Percentiles rank a stretch among this genome's conserved stretches.
These are phyloP conservation scores for Brachyhypopomus occidentalis DNA, from an alignment of 2,113 vertebrate genomes.

Conservation along the genomic window DNA sequence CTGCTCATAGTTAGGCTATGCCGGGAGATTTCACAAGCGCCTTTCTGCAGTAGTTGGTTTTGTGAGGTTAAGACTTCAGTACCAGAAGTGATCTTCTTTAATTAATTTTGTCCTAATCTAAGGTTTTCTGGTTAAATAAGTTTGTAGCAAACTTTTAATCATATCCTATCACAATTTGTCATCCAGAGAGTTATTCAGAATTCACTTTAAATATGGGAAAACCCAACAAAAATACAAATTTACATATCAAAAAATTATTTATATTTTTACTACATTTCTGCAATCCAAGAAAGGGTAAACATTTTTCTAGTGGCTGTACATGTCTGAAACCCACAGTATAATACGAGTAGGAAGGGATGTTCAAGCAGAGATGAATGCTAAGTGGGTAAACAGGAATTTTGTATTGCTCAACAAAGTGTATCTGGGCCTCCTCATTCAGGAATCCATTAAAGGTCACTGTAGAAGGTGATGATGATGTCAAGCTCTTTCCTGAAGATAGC, in stretches of 20 bases:
- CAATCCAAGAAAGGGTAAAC: no score
- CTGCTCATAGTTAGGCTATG: neutral
- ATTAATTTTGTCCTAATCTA: no score
- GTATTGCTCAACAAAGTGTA: neutral
- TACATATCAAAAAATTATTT: no score
- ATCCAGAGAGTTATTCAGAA: no score
- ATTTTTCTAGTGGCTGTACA: neutral
- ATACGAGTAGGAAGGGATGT: neutral
- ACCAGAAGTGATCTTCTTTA: no score
- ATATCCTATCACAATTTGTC: no score
- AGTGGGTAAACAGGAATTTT: neutral
- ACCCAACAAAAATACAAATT: no score
- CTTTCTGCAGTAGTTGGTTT: neutral
- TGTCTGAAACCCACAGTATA: neutral
- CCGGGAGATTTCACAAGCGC: neutral
- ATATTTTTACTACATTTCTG: no score
- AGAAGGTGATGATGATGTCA: conserved; percentile 75
- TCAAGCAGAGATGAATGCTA: neutral
- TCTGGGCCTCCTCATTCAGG: conserved; percentile 64
- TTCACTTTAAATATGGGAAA: no score
- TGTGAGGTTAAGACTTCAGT: neutral
- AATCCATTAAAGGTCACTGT: conserved; percentile 82
- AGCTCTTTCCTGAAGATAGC: conserved; percentile 82
- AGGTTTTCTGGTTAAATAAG: no score
- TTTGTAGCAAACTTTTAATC: no score